phyloP scores from a whole-genome alignment of 92 coral and sea anemone genomes.

The Palythoa grandiflora region DNA sequence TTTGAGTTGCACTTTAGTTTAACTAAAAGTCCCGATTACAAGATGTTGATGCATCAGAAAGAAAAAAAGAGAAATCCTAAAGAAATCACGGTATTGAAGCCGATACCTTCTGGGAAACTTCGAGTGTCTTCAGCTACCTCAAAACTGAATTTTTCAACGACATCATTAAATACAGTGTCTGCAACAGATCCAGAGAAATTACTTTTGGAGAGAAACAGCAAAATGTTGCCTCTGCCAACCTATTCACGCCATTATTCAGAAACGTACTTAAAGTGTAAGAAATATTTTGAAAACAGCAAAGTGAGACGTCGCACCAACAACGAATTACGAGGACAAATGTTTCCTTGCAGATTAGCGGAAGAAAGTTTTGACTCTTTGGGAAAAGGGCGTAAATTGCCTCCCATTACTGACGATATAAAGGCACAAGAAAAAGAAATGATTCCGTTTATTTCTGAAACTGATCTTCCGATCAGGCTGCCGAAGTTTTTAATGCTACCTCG shows the following conservation, averaged over 20 bases:
- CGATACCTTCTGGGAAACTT: constrained; percentile 13
- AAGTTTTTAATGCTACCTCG: constrained; percentile 55
- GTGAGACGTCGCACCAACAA: constrained; percentile 46
- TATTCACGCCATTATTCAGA: constrained; percentile 2
- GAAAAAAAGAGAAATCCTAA: constrained; percentile 21
- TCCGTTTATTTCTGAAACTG: constrained; percentile 40
- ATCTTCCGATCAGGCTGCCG: constrained; percentile 65
- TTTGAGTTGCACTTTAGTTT: not conserved
- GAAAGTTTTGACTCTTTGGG: constrained; percentile 16
- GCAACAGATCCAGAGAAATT: not conserved
- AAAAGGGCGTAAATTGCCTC: not conserved
- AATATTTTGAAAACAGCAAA: constrained; percentile 53
- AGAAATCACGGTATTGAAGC: not conserved
- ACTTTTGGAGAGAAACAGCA: not conserved
- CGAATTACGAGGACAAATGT: not conserved
- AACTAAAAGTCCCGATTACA: not conserved
- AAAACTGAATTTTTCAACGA: constrained; percentile 4
- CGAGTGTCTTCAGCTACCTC: not conserved
- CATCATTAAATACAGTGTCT: not conserved
- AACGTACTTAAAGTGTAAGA: constrained; percentile 36
- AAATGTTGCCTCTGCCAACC: not conserved
- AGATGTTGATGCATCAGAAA: constrained; percentile 56
- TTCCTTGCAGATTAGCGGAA: not conserved
- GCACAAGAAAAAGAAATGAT: not conserved
- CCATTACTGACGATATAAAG: too few relatives aligned